Base-by-base conservation (phyloP, 2,113 vertebrate species). In the Oceanodroma tethys region DNA sequence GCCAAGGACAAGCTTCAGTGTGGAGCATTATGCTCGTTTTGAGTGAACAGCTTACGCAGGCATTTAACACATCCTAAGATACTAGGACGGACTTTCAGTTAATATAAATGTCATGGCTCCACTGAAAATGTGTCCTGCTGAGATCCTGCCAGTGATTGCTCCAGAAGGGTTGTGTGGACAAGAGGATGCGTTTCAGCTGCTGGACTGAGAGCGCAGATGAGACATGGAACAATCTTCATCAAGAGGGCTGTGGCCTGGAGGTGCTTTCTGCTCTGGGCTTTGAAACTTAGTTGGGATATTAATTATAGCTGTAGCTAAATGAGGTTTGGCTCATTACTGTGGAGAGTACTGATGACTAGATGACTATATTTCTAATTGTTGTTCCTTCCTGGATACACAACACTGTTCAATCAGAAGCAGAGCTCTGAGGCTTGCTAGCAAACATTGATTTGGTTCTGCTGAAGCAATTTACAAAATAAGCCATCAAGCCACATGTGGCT, bases 401-500 rank as follows among this genome's bases (percentile, higher is more conserved):
- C 65, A 40, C 47, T 79, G 55, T 91, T 97, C 88, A 95, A 74
- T 96, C 95, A 96, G 86, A 92, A 86, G 88, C 86, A 87, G 83
- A 91, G 92, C 92, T 96, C 50, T 93, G 95, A 88, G 95, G 72
- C 76, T 96, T 95, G 86, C 59, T 95, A 88, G 86, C 90, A 97
- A 93, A 92, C 90, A 95, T 71, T 82, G 92, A 93, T 94, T 97
- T 93, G 60, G 72, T 92, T 93, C 90, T 97, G 34, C 95, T 81
- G 88, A 90, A 88, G 95, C 92, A 90, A 94, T 97, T 97, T 96
- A 83, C 90, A 38, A 90, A 97, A 94, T 92, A 96, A 96, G 92
- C 95, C 76, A 97, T 95, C 93, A 96, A 97, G 75, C 95, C 83
- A 90, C 92, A 95, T 97, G 95, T 96, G 92, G 97, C 95, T 96